A percentile compares a stretch with the other conserved stretches of the same genome.
phyloP scores from a whole-genome alignment of 92 coral and sea anemone species.

The Porites cylindrica region DNA sequence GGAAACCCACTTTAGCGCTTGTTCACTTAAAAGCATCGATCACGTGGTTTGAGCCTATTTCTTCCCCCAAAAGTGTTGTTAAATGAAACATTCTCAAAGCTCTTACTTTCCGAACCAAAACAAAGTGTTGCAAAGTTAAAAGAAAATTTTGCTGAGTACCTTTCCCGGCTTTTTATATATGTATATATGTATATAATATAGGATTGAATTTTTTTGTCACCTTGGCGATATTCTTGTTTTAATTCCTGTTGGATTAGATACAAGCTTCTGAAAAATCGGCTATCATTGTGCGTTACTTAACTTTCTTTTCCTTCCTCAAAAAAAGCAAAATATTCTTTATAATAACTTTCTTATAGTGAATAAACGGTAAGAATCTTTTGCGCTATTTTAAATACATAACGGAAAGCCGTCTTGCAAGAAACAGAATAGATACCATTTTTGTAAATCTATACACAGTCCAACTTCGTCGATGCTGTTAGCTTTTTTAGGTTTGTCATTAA shows the following conservation, averaged over 20 bases:
- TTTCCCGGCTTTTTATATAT: no score
- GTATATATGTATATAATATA: no score
- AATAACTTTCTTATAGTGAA: conserved; percentile 1
- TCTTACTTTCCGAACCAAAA: no score
- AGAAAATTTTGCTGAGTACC: no score
- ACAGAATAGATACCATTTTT: not conserved
- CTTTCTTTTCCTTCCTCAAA: not conserved
- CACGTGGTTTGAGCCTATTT: not conserved
- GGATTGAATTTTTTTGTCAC: not conserved
- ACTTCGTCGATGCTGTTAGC: not conserved
- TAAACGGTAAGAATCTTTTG: not conserved
- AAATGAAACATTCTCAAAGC: no score
- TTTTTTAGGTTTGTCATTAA: not conserved
- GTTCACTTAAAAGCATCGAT: not conserved
- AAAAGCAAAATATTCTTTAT: not conserved
- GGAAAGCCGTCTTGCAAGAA: no score
- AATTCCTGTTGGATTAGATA: not conserved
- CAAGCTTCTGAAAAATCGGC: not conserved
- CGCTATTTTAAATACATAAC: no score
- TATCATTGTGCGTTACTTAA: not conserved
- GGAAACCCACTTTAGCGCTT: not conserved
- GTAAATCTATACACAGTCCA: not conserved
- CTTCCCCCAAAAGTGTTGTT: not conserved
- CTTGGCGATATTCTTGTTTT: not conserved
- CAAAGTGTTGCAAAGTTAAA: no score